phyloP scores from a whole-genome alignment of 2,797 vertebrate genomes.

The Arctocebus calabarensis region DNA sequence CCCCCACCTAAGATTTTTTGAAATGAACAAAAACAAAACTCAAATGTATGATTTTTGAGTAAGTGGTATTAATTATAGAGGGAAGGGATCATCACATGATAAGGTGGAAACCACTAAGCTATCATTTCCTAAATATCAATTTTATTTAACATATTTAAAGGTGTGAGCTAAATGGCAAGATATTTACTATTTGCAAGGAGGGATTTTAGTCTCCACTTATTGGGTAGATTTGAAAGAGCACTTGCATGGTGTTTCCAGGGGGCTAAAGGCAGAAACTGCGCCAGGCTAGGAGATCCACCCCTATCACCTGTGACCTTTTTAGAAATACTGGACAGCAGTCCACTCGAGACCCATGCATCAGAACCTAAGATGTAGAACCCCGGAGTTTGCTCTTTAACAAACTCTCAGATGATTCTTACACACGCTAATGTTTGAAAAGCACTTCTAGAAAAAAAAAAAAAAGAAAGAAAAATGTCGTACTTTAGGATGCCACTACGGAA shows the following conservation, averaged over 20 bases:
- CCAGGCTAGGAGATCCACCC: neutral
- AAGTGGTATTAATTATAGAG: neutral
- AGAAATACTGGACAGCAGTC: neutral
- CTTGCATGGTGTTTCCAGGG: neutral
- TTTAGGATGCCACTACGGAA: constrained; percentile 78
- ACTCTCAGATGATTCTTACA: neutral
- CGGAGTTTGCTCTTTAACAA: neutral
- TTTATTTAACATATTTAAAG: neutral
- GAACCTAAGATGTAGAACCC: neutral
- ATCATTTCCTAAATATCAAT: neutral
- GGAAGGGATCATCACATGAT: neutral
- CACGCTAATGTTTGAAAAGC: neutral
- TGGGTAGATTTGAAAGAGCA: neutral
- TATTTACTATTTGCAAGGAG: neutral
- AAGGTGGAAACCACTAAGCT: neutral
- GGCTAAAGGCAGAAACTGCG: neutral
- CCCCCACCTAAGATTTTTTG: no score
- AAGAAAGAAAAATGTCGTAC: no score
- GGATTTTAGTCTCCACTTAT: neutral
- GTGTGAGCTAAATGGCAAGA: neutral
- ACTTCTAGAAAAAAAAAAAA: neutral
- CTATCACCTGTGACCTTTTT: neutral
- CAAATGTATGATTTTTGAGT: neutral
- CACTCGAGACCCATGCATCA: neutral
- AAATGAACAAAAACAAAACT: no score